Base-by-base conservation (phyloP, 2,113 vertebrate genomes). In the Clarias magur region DNA sequence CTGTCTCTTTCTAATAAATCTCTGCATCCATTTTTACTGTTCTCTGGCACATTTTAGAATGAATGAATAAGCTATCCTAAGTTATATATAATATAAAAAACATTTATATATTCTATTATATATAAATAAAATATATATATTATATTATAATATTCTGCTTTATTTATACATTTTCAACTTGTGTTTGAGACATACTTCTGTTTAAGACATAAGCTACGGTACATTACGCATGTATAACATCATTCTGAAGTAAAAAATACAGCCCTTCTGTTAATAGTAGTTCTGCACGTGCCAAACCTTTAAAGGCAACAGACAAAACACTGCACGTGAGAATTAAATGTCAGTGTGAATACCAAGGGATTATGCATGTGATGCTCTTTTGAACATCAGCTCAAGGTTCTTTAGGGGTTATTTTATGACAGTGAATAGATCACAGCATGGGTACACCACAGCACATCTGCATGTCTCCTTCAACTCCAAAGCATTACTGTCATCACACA, bases 381-480 rank as follows among this genome's bases (percentile, higher is more conserved):
- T 54, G 12, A 68, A 48, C 23, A 21, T 5, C 48, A 87, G 4
- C 17, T 84, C 19, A 85, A 80, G 15, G 63, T 56, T 85, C 72
- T 79, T 83, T 34, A 67, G 17, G 65, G 82, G 65, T 85, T 62
- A 65, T 79, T 88, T 57, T 9, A 30, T 73, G 81, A 53, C 25
- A 63, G 59, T 63, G n/a, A 65, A 83, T 56, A 56, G 56, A 83
- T 62, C n/a, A 83, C 63, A 27, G 30, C 57, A 12, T 59, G 25
- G 23, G 60, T 68, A 88, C 23, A 17, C 62, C 38, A 9, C 54
- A 80, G 30, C 63, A 86, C 87, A 90, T 84, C 84, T 88, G 84
- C 72, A 60, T 27, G 15, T 56, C 57, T 80, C 12, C 0, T 7
- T 87, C 57, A 10, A 62, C 25, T 85, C 54, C 38, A n/a, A 48